Evolutionary conservation across 1,140 invertebrate species (phyloP).

Genomic region (Bathynomus jamesi): DNA sequence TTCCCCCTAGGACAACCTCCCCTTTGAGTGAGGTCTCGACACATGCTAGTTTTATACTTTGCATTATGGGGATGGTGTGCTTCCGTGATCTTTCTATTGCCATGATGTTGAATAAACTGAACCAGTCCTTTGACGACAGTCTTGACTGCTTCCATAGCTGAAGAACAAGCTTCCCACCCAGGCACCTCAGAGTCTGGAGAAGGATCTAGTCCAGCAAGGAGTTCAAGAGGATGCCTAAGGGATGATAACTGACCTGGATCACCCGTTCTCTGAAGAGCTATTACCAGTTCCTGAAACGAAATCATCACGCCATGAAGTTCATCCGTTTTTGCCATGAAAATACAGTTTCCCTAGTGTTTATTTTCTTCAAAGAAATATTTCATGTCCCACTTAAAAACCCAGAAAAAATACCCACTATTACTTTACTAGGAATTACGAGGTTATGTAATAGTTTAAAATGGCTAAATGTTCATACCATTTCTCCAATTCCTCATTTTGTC

Average conservation of each 20-base stretch:
- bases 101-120: conserved; percentile 66
- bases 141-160: conserved; percentile 68
- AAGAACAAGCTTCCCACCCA: conserved; percentile 49
- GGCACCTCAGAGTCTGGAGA: conserved; percentile 27
- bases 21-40: conserved; percentile 67
- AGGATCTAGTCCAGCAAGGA: conserved; percentile 75
- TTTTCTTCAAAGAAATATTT: background rate
- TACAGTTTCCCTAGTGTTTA: background rate
- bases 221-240: conserved; percentile 68
- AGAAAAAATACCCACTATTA: background rate
- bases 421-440: no score
- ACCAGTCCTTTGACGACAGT: conserved; percentile 74
- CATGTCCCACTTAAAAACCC: background rate
- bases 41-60: conserved; percentile 87
- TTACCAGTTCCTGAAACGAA: conserved; percentile 75
- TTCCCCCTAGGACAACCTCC: conserved; percentile 74
- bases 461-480: no score
- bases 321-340: background rate
- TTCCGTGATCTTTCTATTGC: conserved; percentile 40
- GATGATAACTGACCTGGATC: conserved; percentile 73
- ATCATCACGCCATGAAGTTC: background rate
- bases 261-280: conserved; percentile 80
- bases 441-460: no score
- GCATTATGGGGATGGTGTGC: conserved; percentile 55
- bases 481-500: no score